A percentile compares a stretch with the other conserved stretches of the same genome.
These are phyloP conservation scores for Drosophila paranaensis DNA, from an alignment of 2,888 invertebrate species.

Conservation along the genomic window DNA sequence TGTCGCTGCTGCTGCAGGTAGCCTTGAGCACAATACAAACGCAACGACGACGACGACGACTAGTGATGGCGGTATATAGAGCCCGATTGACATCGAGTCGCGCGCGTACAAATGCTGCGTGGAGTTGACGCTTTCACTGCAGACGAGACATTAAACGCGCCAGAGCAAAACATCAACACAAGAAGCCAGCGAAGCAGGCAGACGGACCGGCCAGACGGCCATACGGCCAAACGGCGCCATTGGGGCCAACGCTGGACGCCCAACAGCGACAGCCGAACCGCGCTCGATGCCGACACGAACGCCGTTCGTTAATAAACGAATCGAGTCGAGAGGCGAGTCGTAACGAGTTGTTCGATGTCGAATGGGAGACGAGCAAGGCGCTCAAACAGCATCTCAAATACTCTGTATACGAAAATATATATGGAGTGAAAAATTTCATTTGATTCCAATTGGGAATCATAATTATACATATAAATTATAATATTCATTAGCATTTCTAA, in stretches of 20 bases:
- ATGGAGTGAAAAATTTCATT: not conserved
- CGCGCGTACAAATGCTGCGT: slow-evolving; percentile 61
- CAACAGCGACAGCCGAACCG: slow-evolving; percentile 21
- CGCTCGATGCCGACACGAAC: slow-evolving; percentile 27
- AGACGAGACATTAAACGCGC: slow-evolving; percentile 76
- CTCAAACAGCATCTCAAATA: slow-evolving; percentile 1
- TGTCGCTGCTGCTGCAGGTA: slow-evolving; percentile 37
- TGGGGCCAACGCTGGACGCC: slow-evolving; percentile 28
- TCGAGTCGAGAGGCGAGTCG: slow-evolving; percentile 54
- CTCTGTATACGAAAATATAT: slow-evolving; percentile 17
- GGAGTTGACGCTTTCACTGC: slow-evolving; percentile 77
- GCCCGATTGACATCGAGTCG: slow-evolving; percentile 48
- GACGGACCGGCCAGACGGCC: slow-evolving; percentile 24
- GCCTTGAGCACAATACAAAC: slow-evolving; percentile 46
- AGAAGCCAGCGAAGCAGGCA: slow-evolving; percentile 57
- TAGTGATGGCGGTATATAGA: slow-evolving; percentile 10
- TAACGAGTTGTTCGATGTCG: slow-evolving; percentile 43
- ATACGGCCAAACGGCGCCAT: slow-evolving; percentile 43
- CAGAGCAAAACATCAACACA: slow-evolving; percentile 74
- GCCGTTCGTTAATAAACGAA: slow-evolving; percentile 32
- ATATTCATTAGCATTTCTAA: not conserved
- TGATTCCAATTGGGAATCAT: not conserved
- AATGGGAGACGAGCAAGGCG: slow-evolving; percentile 24
- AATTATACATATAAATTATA: not conserved
- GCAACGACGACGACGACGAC: slow-evolving; percentile 22